Percentiles rank a stretch among this genome's conserved stretches.
These are phyloP conservation scores for Mycalesis mineus DNA, from an alignment of 2,888 invertebrate genomes.

Conservation along the genomic window DNA sequence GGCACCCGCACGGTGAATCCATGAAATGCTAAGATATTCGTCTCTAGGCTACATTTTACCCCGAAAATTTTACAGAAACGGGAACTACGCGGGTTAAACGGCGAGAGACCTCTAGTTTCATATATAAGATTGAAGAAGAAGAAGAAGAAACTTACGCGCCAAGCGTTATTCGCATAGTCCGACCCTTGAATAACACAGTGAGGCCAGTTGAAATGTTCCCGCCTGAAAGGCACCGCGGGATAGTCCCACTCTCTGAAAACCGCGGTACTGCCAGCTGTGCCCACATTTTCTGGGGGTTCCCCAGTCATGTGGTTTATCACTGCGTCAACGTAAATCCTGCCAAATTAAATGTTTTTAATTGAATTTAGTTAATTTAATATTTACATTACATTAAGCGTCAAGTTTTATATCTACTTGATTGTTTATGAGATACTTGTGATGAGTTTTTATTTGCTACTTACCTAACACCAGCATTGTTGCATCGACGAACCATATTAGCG, in stretches of 20 bases:
- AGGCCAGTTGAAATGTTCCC: conserved; percentile 82
- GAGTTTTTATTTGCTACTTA: conserved; percentile 32
- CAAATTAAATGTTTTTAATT: no score
- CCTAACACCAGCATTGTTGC: conserved; percentile 87
- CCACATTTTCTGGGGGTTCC: conserved; percentile 65
- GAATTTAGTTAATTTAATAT: no score
- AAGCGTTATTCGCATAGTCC: conserved; percentile 80
- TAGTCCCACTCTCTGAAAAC: conserved; percentile 72
- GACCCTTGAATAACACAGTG: conserved; percentile 81
- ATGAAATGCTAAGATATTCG: no score
- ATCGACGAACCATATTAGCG: conserved; percentile 84
- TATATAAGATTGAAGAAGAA: no score
- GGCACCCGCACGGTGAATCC: no score
- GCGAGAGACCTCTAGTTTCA: no score
- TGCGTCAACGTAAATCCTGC: conserved; percentile 88
- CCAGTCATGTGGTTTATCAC: conserved; percentile 92
- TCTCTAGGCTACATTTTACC: no score
- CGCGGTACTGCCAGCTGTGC: conserved; percentile 81
- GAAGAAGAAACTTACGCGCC: conserved; percentile 71
- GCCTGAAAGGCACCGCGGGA: conserved; percentile 81
- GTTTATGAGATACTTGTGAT: no score
- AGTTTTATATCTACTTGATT: no score
- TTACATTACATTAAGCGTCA: no score
- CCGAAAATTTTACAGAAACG: no score
- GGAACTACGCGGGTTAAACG: no score